Evolutionary conservation across 2,797 vertebrate genomes (phyloP), one percentile per base, ranked within the genome.

Genomic region (Etheostoma perlongum): DNA sequence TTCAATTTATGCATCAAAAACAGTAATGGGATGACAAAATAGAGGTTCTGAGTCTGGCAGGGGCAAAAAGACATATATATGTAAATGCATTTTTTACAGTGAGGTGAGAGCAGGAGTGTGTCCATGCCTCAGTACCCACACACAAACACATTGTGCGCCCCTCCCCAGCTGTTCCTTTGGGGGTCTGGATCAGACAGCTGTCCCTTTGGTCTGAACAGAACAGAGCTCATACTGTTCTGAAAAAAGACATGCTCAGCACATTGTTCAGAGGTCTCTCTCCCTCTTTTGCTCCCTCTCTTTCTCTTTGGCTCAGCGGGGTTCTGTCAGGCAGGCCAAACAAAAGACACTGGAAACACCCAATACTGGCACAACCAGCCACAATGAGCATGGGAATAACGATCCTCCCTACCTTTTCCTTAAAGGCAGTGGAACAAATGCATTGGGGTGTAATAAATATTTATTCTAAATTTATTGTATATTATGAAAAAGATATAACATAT

Each of bases 111-210:
- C 52, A 74, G 1, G 58, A 62, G 64, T 36, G 54, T 46, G 74
- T 72, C 78, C 51, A 69, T 79, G 89, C 81, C 61, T 85, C 85
- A 84, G 85, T 76, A 72, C 61, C 83, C 87, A 80, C 82, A 79
- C 79, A 88, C 77, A 88, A 84, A 90, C 74, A 74, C 63, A 73
- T 59, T 60, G 57, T 16, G 77, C 60, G 72, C 80, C 88, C 86
- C 83, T 70, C 81, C 91, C 91, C 94, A 94, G 93, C 93, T 95
- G 94, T 92, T 94, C 85, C 87, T 91, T 82, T 84, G 62, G 85
- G 91, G 90, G 87, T 88, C 85, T 84, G 89, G 88, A 92, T 87
- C 88, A 87, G 91, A 91, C 95, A 95, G 94, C 94, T 95, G 95
- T 88, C 88, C 79, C 89, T 87, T 74, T 23, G 81, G 63, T 53